A percentile compares a stretch with the other conserved stretches of the same genome.
These are phyloP conservation scores for Catocala sponsa DNA, from an alignment of 2,888 invertebrate species.

Conservation along the genomic window DNA sequence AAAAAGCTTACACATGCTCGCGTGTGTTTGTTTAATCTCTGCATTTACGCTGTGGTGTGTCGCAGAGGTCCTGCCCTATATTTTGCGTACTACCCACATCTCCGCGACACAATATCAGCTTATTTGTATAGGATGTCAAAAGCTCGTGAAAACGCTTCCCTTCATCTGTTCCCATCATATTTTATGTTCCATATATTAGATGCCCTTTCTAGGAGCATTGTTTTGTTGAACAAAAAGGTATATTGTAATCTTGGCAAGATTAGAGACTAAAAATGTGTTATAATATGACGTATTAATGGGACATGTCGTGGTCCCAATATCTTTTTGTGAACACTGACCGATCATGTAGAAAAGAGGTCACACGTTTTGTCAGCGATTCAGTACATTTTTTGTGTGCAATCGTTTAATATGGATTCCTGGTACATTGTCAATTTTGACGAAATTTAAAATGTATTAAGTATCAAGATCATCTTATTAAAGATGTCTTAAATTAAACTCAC, in stretches of 20 bases:
- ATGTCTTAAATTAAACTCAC: too few relatives aligned
- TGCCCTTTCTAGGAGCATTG: neutral
- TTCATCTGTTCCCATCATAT: slow-evolving; percentile 14
- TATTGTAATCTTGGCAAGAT: neutral
- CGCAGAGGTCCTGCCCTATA: slow-evolving; percentile 27
- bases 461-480: too few relatives aligned
- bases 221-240: slow-evolving; percentile 5
- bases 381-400: neutral
- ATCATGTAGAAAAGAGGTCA: slow-evolving; percentile 19
- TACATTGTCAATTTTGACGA: too few relatives aligned
- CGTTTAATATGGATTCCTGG: too few relatives aligned
- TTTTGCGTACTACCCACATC: slow-evolving; percentile 25
- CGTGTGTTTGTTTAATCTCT: slow-evolving; percentile 30
- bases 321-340: slow-evolving; percentile 11
- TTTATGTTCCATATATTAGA: slow-evolving; percentile 14
- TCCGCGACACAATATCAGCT: slow-evolving; percentile 31
- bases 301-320: slow-evolving; percentile 5
- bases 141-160: slow-evolving; percentile 18
- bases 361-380: neutral
- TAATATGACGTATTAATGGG: neutral
- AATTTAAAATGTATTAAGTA: too few relatives aligned
- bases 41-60: slow-evolving; percentile 16
- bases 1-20: slow-evolving; percentile 7
- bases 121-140: slow-evolving; percentile 34
- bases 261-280: neutral